Percentiles rank a stretch among this genome's conserved stretches.
Evolutionary conservation across 2,113 vertebrate species (phyloP).

Genomic region (Oreamnos americanus): DNA sequence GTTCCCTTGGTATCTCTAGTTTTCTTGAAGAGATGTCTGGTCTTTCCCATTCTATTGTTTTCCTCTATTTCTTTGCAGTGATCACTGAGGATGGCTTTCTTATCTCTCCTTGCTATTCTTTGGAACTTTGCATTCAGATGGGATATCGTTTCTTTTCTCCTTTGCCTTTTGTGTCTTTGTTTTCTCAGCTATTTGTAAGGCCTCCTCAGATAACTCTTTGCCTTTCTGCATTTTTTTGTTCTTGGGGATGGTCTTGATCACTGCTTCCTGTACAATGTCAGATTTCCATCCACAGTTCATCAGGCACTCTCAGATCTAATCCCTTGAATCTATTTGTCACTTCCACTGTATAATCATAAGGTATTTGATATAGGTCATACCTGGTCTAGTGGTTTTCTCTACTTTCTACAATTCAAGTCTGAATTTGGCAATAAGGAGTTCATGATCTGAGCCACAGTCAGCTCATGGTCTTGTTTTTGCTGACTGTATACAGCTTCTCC

Average conservation of each 20-base stretch:
- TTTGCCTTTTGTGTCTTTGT: not conserved
- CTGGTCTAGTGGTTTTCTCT: not conserved
- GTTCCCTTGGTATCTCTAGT: not conserved
- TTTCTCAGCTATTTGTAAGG: not conserved
- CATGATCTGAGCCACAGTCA: not conserved
- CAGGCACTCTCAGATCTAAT: not conserved
- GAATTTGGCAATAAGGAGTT: not conserved
- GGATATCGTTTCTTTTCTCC: not conserved
- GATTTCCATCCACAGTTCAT: not conserved
- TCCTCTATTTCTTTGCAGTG: not conserved
- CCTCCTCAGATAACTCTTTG: not conserved
- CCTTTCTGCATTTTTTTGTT: not conserved
- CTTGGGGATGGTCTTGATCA: not conserved
- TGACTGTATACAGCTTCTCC: not conserved
- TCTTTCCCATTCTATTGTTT: not conserved
- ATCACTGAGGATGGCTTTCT: not conserved
- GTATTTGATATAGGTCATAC: not conserved
- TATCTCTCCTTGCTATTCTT: not conserved
- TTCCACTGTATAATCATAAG: not conserved
- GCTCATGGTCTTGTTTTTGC: fast-evolving
- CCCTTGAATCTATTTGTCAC: not conserved
- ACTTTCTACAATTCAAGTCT: not conserved
- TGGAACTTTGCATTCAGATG: not conserved
- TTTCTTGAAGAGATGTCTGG: not conserved
- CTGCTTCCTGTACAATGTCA: not conserved